phyloP scores from a whole-genome alignment of 2,113 vertebrate species.

The Lepus timidus region DNA sequence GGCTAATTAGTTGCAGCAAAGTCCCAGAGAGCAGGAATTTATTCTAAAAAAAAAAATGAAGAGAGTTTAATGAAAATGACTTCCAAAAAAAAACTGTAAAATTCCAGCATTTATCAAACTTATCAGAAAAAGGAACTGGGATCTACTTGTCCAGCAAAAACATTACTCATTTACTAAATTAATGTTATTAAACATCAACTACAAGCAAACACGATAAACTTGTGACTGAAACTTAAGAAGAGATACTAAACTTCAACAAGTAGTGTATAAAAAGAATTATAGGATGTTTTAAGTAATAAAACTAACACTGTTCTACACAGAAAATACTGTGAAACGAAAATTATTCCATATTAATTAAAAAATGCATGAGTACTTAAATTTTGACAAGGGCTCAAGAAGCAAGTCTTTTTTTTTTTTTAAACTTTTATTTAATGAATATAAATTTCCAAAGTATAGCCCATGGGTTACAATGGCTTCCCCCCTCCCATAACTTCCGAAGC shows the following conservation, averaged over 20 bases:
- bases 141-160: slow-evolving; percentile 5
- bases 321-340: slow-evolving; percentile 21
- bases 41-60: slow-evolving; percentile 59
- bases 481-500: no score
- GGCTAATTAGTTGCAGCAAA: slow-evolving; percentile 62
- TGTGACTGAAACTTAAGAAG: background rate
- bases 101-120: slow-evolving; percentile 43
- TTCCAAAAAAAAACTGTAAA: slow-evolving; percentile 53
- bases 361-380: background rate
- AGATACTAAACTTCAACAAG: slow-evolving; percentile 6
- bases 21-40: slow-evolving; percentile 4
- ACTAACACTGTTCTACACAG: background rate
- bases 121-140: background rate
- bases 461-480: no score
- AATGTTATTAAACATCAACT: background rate
- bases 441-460: no score
- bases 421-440: no score
- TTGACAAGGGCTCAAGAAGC: background rate
- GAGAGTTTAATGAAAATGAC: slow-evolving; percentile 52
- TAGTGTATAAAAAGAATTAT: background rate
- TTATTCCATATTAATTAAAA: background rate
- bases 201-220: background rate
- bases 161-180: slow-evolving; percentile 27
- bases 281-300: background rate
- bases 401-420: no score